Evolutionary conservation across 2,888 invertebrate species (phyloP).

Genomic region (Dicranocentrus wangi): DNA sequence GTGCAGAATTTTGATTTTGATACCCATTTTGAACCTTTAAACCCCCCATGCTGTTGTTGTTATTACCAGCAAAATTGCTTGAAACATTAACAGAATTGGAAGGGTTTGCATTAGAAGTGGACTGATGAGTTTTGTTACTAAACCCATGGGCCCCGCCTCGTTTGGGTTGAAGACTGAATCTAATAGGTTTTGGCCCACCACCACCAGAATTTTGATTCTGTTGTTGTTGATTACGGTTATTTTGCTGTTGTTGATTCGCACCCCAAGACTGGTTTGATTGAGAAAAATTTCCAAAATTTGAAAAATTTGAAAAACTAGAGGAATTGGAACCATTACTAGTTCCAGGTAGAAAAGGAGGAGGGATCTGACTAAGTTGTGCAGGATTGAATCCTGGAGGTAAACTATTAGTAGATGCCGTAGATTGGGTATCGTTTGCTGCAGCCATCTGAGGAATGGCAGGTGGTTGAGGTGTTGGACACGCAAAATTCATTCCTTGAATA

Average conservation of each 20-base stretch:
- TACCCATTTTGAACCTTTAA: slow-evolving; percentile 39
- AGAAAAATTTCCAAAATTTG: slow-evolving; percentile 52
- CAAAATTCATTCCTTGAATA: slow-evolving; percentile 71
- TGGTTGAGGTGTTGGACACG: slow-evolving; percentile 64
- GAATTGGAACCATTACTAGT: slow-evolving; percentile 41
- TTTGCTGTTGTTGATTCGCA: slow-evolving; percentile 55
- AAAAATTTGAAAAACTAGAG: slow-evolving; percentile 50
- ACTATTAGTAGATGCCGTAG: slow-evolving; percentile 14
- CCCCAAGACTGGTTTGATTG: slow-evolving; percentile 56
- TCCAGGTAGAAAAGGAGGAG: slow-evolving; percentile 56
- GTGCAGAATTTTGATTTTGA: slow-evolving; percentile 34
- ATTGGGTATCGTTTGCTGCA: slow-evolving; percentile 35
- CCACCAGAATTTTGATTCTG: slow-evolving; percentile 32
- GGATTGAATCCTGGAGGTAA: slow-evolving; percentile 57
- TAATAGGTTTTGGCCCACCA: slow-evolving; percentile 68
- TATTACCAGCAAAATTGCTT: slow-evolving; percentile 39
- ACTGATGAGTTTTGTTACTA: slow-evolving; percentile 43
- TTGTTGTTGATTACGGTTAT: slow-evolving; percentile 48
- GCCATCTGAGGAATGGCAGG: slow-evolving; percentile 69
- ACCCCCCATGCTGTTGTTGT: slow-evolving; percentile 10
- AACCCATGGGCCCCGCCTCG: slow-evolving; percentile 58
- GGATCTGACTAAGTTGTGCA: slow-evolving; percentile 54
- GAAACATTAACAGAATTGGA: slow-evolving; percentile 27
- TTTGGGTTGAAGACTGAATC: slow-evolving; percentile 66
- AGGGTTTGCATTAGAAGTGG: slow-evolving; percentile 21